Conservation (phyloP, 64 coral and sea anemone genomes). For the Catalaphyllia jardinei region DNA sequence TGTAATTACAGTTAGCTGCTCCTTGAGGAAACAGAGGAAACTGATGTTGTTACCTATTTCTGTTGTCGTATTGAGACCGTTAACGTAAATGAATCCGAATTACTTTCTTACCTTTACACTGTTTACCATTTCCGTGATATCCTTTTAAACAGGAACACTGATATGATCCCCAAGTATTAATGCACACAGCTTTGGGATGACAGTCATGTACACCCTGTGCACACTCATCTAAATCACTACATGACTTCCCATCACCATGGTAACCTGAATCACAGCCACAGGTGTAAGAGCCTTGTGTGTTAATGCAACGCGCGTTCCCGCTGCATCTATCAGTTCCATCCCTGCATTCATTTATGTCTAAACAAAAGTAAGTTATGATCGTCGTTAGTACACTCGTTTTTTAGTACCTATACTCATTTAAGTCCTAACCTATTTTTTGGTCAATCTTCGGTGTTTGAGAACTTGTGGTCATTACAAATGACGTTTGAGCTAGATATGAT, state of each 20-base stretch:
- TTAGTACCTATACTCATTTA: neutral
- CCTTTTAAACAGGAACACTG: slow-evolving; percentile 2
- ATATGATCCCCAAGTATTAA: slow-evolving; percentile 35
- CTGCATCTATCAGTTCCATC: slow-evolving; percentile 12
- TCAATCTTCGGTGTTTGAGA: no score
- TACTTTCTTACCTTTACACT: neutral
- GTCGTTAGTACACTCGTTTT: neutral
- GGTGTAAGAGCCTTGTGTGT: slow-evolving; percentile 48
- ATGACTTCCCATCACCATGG: slow-evolving; percentile 40
- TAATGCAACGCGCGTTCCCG: neutral
- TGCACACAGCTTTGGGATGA: slow-evolving; percentile 9
- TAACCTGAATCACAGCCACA: slow-evolving; percentile 39
- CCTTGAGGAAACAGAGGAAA: no score
- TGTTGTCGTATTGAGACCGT: no score
- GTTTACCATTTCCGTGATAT: slow-evolving; percentile 13
- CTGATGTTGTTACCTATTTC: no score
- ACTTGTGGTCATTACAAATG: no score
- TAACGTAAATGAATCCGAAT: no score
- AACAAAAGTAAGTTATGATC: neutral
- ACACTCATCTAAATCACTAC: slow-evolving; percentile 40
- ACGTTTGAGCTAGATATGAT: no score
- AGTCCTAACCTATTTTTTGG: no score
- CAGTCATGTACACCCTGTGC: neutral
- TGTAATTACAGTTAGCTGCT: no score
- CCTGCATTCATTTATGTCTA: slow-evolving; percentile 39